Conservation (phyloP, 2,113 vertebrate genomes). For the Ellobius talpinus region DNA sequence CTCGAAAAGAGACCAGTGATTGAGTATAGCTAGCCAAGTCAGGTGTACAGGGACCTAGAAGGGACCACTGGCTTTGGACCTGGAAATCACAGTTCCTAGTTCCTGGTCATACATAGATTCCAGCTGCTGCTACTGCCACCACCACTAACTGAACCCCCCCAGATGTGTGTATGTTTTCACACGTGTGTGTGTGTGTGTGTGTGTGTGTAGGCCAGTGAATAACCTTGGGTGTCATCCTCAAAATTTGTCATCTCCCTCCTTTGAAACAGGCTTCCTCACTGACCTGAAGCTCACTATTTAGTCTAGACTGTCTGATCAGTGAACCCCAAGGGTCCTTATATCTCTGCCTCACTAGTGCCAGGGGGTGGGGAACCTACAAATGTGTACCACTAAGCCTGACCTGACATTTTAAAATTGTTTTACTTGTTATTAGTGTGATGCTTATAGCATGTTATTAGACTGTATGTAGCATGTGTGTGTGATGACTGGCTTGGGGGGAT, state of each 20-base stretch:
- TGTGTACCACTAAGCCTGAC: neutral
- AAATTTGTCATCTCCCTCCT: neutral
- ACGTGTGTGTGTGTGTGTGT: neutral
- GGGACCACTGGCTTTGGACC: neutral
- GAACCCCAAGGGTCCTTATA: neutral
- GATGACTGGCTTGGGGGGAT: neutral
- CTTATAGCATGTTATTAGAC: neutral
- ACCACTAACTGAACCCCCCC: neutral
- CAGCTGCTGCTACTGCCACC: neutral
- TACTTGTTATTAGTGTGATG: neutral
- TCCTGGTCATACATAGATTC: neutral
- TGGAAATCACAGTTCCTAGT: neutral
- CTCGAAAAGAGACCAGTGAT: neutral
- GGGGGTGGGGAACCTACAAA: no score
- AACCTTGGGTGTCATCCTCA: neutral
- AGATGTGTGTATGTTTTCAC: neutral
- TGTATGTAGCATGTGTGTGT: neutral
- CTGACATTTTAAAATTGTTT: neutral
- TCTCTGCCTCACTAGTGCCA: neutral
- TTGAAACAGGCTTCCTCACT: neutral
- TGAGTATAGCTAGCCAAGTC: neutral
- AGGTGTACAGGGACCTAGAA: neutral
- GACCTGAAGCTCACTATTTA: neutral
- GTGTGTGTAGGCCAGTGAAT: neutral
- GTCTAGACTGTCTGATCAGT: neutral